phyloP scores from a whole-genome alignment of 1,140 invertebrate genomes.

The Heterodera schachtii region DNA sequence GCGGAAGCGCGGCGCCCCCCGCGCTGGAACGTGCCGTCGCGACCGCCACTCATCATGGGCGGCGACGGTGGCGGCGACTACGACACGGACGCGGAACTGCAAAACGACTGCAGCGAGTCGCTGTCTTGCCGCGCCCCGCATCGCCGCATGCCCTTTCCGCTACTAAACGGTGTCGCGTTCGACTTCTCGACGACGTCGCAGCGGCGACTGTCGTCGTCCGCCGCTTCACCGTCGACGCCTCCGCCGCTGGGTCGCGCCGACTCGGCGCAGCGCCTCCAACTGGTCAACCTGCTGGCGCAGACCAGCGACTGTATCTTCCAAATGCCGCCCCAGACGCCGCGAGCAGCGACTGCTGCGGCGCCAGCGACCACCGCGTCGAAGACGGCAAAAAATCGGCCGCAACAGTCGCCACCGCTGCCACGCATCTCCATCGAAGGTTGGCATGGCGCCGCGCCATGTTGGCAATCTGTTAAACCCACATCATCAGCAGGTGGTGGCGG shows the following conservation, averaged over 20 bases:
- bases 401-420: background rate
- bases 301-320: constrained; percentile 14
- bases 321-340: background rate
- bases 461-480: no score
- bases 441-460: no score
- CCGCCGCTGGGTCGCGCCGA: background rate
- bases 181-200: background rate
- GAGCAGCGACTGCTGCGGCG: background rate
- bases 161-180: background rate
- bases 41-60: background rate
- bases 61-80: background rate
- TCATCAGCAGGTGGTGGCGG: background rate
- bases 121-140: no score
- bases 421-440: background rate
- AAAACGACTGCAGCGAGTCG: background rate
- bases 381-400: no score
- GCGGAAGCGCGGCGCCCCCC: background rate
- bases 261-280: background rate
- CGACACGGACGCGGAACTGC: no score
- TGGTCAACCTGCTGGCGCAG: constrained; percentile 3
- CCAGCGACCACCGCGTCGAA: background rate
- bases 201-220: background rate
- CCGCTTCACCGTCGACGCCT: background rate
- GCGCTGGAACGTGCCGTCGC: background rate
- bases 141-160: background rate